Percentiles rank a stretch among this genome's conserved stretches.
Conservation (phyloP, 92 coral and sea anemone species). For the Umimayanthus chanpuru region DNA sequence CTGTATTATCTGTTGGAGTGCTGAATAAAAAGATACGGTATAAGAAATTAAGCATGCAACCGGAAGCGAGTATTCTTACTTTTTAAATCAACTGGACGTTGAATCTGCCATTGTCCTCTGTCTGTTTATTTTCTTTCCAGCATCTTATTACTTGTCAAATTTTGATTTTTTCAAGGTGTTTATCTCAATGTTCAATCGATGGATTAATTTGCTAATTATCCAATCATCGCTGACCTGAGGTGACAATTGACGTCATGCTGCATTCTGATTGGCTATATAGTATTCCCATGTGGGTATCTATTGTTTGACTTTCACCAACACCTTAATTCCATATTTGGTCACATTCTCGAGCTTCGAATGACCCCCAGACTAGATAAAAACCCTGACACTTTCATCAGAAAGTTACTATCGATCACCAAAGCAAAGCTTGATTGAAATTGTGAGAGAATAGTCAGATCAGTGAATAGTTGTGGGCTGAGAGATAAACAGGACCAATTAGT, state of each 20-base stretch:
- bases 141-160: conserved; percentile 27
- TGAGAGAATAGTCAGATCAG: not conserved
- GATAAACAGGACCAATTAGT: conserved; percentile 21
- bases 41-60: not conserved
- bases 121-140: conserved; percentile 52
- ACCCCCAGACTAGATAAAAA: conserved; percentile 20
- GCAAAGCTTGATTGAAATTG: conserved; percentile 9
- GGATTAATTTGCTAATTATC: conserved; percentile 33
- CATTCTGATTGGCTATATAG: conserved; percentile 64
- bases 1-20: not conserved
- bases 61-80: conserved; percentile 26
- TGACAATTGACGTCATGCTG: conserved; percentile 35
- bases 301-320: conserved; percentile 56
- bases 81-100: not conserved
- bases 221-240: conserved; percentile 32
- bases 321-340: conserved; percentile 46
- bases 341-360: conserved; percentile 4
- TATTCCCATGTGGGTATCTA: conserved; percentile 64
- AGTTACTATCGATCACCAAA: conserved; percentile 20
- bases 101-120: conserved; percentile 52
- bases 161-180: conserved; percentile 46
- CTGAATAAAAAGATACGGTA: not conserved
- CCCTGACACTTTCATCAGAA: not conserved
- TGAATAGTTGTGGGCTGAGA: conserved; percentile 43
- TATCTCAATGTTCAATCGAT: conserved; percentile 35